Conservation (phyloP, 1,140 invertebrate genomes). For the Apis laboriosa region DNA sequence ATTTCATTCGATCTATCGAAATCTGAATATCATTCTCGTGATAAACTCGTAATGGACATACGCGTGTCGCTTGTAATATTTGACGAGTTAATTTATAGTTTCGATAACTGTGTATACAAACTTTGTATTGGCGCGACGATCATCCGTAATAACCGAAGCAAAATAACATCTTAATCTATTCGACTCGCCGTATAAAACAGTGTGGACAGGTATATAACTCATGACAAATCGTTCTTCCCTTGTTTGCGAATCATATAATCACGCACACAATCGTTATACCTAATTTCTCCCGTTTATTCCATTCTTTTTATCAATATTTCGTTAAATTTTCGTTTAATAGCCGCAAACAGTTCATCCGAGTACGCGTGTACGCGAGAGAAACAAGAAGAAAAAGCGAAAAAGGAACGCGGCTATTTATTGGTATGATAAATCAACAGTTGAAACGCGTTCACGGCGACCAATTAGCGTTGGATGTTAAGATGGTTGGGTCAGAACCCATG, state of each 20-base stretch:
- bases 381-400: not conserved
- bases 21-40: not conserved
- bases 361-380: not conserved
- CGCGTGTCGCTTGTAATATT: no score
- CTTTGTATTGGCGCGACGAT: not conserved
- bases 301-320: not conserved
- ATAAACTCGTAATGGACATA: not conserved
- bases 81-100: not conserved
- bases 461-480: constrained; percentile 58
- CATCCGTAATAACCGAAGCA: not conserved
- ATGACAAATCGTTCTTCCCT: constrained; percentile 28
- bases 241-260: constrained; percentile 13
- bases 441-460: constrained; percentile 45
- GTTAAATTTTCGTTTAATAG: constrained; percentile 33
- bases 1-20: not conserved
- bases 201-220: not conserved
- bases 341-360: not conserved
- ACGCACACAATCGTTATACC: not conserved
- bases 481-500: constrained; percentile 55
- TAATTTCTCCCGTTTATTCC: not conserved
- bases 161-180: constrained; percentile 17
- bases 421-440: constrained; percentile 41
- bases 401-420: constrained; percentile 28
- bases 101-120: not conserved
- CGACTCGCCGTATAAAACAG: not conserved